Evolutionary conservation across 2,113 vertebrate genomes (phyloP), one percentile per base, ranked within the genome.

Genomic region (Rhinopomastus cyanomelas): DNA sequence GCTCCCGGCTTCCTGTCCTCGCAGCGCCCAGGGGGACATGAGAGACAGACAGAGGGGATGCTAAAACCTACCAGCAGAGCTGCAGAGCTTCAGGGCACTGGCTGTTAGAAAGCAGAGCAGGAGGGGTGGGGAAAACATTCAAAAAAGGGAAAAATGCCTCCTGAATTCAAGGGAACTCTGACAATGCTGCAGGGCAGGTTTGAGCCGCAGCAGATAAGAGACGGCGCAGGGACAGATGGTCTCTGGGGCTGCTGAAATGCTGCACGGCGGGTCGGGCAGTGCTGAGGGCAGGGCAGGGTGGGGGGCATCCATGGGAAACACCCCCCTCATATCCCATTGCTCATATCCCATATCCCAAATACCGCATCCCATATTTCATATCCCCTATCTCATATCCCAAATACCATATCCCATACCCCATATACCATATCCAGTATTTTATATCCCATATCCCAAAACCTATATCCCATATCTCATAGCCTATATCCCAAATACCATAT

Each of bases 161-260:
- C 36, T 12, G 6, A 67, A 49, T 34, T 5, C 3, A 0, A 37
- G 86, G 73, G 92, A 96, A 56, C 88, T 88, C 87, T 2, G 5
- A 11, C 53, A 92, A 82, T 86, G 93, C 93, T 92, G 94, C 93
- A 59, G 88, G 95, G 94, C 92, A 86, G 94, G 91, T 95, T 92
- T 42, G 91, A 81, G 93, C n/a, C 9, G 16, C 72, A 1, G 85
- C 48, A 37, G 73, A 56, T 15, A 51, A 61, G 64, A 61, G 64
- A 48, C 6, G 85, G 39, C 2, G 11, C 67, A 29, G 69, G 74
- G 78, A 68, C 36, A n/a, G 87, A 74, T 51, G 88, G 1, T 72
- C 65, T 3, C 16, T 8, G 1, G 16, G 26, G 79, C 6, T 5
- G 36, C 77, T 13, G 46, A 81, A 30, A 68, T 56, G 83, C 77